Conservation (phyloP, 2,797 vertebrate genomes). For the Cephalopachus bancanus region DNA sequence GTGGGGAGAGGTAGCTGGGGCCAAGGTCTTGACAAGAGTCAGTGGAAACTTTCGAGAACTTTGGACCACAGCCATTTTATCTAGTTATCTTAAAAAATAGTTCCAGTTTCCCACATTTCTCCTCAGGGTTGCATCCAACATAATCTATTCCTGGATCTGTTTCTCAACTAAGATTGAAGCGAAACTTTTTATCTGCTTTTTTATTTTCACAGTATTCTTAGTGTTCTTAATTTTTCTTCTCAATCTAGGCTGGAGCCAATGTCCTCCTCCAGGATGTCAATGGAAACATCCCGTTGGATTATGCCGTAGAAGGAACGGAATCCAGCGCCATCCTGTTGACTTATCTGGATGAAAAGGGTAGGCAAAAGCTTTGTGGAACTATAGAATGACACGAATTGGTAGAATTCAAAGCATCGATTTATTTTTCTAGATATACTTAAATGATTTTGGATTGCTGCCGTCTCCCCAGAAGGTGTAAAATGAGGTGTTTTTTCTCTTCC, state of each 20-base stretch:
- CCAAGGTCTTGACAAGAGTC: not conserved
- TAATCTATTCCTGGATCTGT: not conserved
- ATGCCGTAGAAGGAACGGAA: constrained; percentile 94
- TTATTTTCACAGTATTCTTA: not conserved
- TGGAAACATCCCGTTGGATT: constrained; percentile 95
- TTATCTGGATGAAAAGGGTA: constrained; percentile 97
- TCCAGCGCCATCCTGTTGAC: constrained; percentile 93
- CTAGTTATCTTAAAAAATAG: not conserved
- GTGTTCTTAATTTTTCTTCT: not conserved
- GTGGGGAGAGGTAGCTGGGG: not conserved
- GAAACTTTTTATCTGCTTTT: not conserved
- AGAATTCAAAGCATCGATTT: not conserved
- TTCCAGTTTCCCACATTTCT: not conserved
- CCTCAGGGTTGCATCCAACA: not conserved
- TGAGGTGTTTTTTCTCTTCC: not conserved
- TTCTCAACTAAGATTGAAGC: not conserved
- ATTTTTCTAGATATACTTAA: not conserved
- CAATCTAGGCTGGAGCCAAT: constrained; percentile 93
- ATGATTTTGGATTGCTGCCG: rapidly evolving
- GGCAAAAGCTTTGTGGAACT: not conserved
- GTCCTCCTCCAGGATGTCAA: constrained; percentile 96
- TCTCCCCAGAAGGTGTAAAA: not conserved
- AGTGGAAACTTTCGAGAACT: not conserved
- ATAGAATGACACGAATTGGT: not conserved
- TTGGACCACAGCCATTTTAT: not conserved